Conservation (phyloP, 2,113 vertebrate genomes). For the Hippopotamus amphibius region DNA sequence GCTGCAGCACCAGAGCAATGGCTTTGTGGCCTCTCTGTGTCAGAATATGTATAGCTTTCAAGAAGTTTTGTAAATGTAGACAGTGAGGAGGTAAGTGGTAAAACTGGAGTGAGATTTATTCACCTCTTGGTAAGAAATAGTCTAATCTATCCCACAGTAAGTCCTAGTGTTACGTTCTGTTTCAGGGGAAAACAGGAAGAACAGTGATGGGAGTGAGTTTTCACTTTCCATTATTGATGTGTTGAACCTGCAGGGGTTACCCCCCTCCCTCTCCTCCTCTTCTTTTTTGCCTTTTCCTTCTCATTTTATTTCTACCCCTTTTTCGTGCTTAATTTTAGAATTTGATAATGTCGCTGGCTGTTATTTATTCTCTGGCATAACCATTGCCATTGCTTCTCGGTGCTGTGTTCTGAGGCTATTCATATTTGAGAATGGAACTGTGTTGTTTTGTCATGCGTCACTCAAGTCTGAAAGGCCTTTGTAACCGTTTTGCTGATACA, state of each 20-base stretch:
- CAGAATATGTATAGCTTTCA: rapidly evolving
- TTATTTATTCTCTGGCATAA: slow-evolving; percentile 28
- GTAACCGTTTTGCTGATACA: background rate
- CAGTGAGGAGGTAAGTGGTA: background rate
- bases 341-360: background rate
- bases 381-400: background rate
- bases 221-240: background rate
- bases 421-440: background rate
- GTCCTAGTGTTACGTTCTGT: background rate
- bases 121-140: background rate
- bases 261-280: background rate
- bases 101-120: background rate
- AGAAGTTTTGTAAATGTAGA: background rate
- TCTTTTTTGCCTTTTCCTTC: background rate
- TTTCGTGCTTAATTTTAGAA: background rate
- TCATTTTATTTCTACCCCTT: background rate
- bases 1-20: rapidly evolving
- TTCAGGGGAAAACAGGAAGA: background rate
- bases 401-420: slow-evolving; percentile 10
- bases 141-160: rapidly evolving
- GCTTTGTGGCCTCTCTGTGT: background rate
- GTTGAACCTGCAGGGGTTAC: background rate
- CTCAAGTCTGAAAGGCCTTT: slow-evolving; percentile 43
- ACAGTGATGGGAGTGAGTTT: background rate
- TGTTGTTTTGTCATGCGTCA: slow-evolving; percentile 17